Percentiles rank a stretch among this genome's conserved stretches.
Evolutionary conservation across 2,113 vertebrate genomes (phyloP).

Genomic region (Oceanites oceanicus): DNA sequence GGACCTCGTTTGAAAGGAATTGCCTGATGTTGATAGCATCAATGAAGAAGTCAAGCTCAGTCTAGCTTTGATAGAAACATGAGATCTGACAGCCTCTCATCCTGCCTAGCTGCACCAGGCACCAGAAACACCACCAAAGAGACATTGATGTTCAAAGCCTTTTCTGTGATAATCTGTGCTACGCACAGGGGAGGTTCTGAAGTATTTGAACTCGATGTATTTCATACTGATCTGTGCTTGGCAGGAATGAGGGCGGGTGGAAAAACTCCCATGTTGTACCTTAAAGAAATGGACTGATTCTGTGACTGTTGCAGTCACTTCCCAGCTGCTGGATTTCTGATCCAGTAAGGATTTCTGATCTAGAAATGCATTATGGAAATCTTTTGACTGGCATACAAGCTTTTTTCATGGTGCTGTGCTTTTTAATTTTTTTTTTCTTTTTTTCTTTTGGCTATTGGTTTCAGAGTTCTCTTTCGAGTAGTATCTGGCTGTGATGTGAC

Average conservation of each 20-base stretch:
- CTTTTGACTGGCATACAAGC: background rate
- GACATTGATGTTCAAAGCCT: background rate
- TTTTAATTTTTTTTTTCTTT: background rate
- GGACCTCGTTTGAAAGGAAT: background rate
- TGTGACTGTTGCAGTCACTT: background rate
- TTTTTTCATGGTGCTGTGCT: background rate
- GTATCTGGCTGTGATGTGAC: background rate
- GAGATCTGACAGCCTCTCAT: background rate
- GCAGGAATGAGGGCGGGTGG: background rate
- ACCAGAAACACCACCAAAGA: background rate
- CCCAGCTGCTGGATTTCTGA: background rate
- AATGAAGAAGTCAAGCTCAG: background rate
- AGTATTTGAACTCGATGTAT: background rate
- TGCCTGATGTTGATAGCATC: background rate
- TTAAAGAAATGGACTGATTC: background rate
- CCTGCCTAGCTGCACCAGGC: background rate
- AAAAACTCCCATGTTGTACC: background rate
- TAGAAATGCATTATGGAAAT: background rate
- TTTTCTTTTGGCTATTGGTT: background rate
- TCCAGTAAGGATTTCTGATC: background rate
- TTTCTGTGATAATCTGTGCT: background rate
- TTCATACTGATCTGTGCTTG: background rate
- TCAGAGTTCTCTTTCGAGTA: background rate
- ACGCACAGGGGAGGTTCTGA: background rate
- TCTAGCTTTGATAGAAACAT: background rate